Percentiles rank a stretch among this genome's conserved stretches.
phyloP scores from a whole-genome alignment of 2,888 invertebrate species.

The Carterocephalus palaemon region DNA sequence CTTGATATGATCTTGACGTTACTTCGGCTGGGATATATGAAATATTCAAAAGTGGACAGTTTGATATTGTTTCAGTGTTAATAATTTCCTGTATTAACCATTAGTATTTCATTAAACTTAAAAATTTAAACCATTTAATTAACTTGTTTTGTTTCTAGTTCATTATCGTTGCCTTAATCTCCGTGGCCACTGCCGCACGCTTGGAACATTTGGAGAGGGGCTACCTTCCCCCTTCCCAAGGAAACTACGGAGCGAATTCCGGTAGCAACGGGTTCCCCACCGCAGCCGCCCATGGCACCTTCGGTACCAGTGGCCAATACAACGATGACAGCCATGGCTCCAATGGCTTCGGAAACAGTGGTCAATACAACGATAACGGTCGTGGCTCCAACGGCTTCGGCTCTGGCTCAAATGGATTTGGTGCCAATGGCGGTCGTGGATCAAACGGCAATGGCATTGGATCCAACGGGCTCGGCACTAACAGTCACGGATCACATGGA shows the following conservation, averaged over 20 bases:
- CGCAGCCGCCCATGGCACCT: constrained; percentile 28
- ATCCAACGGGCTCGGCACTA: constrained; percentile 26
- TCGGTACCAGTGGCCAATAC: constrained; percentile 23
- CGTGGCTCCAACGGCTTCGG: constrained; percentile 26
- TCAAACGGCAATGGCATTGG: constrained; percentile 26
- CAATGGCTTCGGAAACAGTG: constrained; percentile 23
- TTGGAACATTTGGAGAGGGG: constrained; percentile 64
- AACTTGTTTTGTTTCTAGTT: constrained; percentile 46
- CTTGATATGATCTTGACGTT: too few relatives aligned
- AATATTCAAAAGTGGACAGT: too few relatives aligned
- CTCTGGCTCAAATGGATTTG: constrained; percentile 14
- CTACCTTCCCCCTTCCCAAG: constrained; percentile 58
- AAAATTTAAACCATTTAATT: too few relatives aligned
- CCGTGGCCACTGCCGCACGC: constrained; percentile 59
- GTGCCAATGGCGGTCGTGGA: constrained; percentile 23
- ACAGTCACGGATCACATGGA: constrained; percentile 24
- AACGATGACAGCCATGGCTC: not conserved
- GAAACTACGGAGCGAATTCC: constrained; percentile 18
- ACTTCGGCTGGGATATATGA: too few relatives aligned
- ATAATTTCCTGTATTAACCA: too few relatives aligned
- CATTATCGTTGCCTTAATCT: constrained; percentile 56
- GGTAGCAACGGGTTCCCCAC: constrained; percentile 27
- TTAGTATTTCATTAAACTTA: too few relatives aligned
- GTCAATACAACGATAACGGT: constrained; percentile 10
- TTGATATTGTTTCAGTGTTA: too few relatives aligned